A percentile compares a stretch with the other conserved stretches of the same genome.
phyloP scores from a whole-genome alignment of 2,888 invertebrate species.

The Amiota communis region DNA sequence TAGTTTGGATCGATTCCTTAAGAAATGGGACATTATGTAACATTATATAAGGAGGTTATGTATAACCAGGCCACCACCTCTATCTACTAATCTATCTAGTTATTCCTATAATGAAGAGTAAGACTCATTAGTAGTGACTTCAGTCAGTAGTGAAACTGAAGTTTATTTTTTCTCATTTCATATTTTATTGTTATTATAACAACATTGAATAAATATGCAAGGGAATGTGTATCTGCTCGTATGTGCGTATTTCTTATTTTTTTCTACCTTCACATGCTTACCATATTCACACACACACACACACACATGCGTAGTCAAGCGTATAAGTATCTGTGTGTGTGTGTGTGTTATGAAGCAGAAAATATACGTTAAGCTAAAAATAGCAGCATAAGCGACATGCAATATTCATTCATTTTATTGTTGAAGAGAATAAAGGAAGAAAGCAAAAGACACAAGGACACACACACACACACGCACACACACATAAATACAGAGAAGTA shows the following conservation, averaged over 20 bases:
- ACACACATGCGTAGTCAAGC: background rate
- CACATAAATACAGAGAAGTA: no score
- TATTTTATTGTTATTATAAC: background rate
- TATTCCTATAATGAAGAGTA: no score
- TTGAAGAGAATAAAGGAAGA: no score
- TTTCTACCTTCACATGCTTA: background rate
- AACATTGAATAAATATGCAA: slow-evolving; percentile 7
- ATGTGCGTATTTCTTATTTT: background rate
- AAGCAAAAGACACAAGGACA: background rate
- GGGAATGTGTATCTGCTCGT: slow-evolving; percentile 5
- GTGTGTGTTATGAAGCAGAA: slow-evolving; percentile 11
- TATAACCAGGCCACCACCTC: no score
- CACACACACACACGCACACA: slow-evolving; percentile 16
- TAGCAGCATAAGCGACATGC: background rate
- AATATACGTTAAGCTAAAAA: no score
- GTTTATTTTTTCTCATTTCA: background rate
- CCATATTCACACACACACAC: background rate
- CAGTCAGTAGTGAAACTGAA: no score
- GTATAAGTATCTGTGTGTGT: slow-evolving; percentile 21
- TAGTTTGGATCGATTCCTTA: no score
- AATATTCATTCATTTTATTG: no score
- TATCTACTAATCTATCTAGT: no score
- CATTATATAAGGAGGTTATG: no score
- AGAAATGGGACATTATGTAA: no score
- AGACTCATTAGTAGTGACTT: no score